These are phyloP conservation scores for Tamias sibiricus DNA, from an alignment of 2,113 vertebrate genomes.

Conservation along the genomic window DNA sequence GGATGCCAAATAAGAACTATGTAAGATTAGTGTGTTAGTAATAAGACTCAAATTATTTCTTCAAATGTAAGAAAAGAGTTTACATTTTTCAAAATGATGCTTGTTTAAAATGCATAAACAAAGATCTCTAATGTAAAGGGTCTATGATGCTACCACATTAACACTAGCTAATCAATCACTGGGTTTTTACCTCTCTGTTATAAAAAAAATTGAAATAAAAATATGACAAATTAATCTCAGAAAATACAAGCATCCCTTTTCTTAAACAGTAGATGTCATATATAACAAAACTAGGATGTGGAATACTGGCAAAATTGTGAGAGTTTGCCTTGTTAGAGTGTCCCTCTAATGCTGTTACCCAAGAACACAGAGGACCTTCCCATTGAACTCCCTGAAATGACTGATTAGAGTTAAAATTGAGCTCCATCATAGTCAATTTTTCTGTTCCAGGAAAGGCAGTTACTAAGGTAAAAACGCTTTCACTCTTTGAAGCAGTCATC, in stretches of 20 bases:
- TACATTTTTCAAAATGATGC: not conserved
- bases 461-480: not conserved
- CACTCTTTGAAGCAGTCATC: not conserved
- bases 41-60: constrained; percentile 15
- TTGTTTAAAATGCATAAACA: not conserved
- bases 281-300: not conserved
- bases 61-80: not conserved
- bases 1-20: not conserved
- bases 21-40: not conserved
- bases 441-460: not conserved
- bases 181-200: not conserved
- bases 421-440: not conserved
- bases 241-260: not conserved
- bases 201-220: not conserved
- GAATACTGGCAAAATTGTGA: not conserved
- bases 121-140: not conserved
- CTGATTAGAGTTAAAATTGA: not conserved
- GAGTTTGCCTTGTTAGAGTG: not conserved
- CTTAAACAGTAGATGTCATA: not conserved
- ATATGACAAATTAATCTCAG: not conserved
- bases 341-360: not conserved
- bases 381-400: not conserved
- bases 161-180: not conserved
- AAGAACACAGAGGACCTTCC: not conserved
- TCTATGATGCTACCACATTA: not conserved